These are phyloP conservation scores for Diadromus collaris DNA, from an alignment of 2,888 invertebrate species.

Conservation along the genomic window DNA sequence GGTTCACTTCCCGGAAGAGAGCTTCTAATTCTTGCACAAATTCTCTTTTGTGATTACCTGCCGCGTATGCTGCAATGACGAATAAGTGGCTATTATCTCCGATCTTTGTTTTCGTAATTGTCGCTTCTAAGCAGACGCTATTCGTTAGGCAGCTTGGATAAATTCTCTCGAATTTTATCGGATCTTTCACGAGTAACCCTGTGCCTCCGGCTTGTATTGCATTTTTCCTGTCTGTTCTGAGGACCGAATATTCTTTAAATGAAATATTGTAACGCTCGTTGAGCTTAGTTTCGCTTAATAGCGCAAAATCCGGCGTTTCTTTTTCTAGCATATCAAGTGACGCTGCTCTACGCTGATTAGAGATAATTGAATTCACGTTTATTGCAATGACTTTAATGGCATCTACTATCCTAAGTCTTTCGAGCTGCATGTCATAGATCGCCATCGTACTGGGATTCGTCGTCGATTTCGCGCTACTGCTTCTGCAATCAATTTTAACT, in stretches of 20 bases:
- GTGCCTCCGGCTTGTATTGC: not conserved
- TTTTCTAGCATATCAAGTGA: not conserved
- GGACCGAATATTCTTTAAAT: not conserved
- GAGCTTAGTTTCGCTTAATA: conserved; percentile 6
- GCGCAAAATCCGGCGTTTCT: not conserved
- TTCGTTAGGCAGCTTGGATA: not conserved
- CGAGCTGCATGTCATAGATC: too few relatives aligned
- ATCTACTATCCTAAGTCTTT: not conserved
- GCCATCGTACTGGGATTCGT: too few relatives aligned
- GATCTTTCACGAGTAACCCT: not conserved
- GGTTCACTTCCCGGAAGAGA: not conserved
- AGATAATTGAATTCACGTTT: conserved; percentile 33
- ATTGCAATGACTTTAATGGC: not conserved
- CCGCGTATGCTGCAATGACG: not conserved
- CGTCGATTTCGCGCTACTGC: too few relatives aligned
- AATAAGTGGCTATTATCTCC: not conserved
- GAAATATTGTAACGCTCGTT: not conserved
- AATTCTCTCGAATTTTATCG: not conserved
- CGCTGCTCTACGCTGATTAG: conserved; percentile 15
- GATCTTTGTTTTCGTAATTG: not conserved
- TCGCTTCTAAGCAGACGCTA: not conserved
- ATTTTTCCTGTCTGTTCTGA: not conserved
- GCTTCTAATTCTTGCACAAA: not conserved
- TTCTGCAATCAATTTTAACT: too few relatives aligned
- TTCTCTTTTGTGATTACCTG: not conserved